Evolutionary conservation across 2,888 invertebrate genomes (phyloP), one percentile per base, ranked within the genome.

Genomic region (Micropterix aruncella): DNA sequence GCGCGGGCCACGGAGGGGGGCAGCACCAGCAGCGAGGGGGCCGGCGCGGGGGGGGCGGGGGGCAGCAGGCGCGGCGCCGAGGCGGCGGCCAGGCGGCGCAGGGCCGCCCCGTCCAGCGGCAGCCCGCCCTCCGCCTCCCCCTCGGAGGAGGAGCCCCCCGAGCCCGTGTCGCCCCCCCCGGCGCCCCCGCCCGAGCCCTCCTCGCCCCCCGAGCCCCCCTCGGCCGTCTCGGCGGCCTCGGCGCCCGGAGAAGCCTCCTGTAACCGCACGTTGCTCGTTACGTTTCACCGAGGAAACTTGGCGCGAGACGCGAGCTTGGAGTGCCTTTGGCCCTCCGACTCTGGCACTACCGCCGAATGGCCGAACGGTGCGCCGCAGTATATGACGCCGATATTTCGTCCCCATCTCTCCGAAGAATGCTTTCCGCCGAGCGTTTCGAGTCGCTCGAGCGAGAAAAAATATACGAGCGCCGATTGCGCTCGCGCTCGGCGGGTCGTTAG

Each of bases 81-180:
- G 58, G 54, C 61, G 57, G 56, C 52, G 56, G 69, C 66, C 53
- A 70, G 80, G 55, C 89, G 81, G 1, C 90, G 65, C 48, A 90
- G 70, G 4, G 88, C 83, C 16, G 88, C 88, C 14, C 89, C 88
- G 62, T 89, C 88, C 47, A 89, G 71, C 38, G 83, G 82, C 44
- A 83, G 79, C 3, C 83, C 84, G 57, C 87, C 85, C 42, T 80
- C 68, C 49, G 80, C 81, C 52, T 78, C 79, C 48, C 75, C 77
- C 57, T 79, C 71, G 39, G 68, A 71, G 19, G 65, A 74, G 48
- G 73, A 74, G 16, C 66, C 66, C 1, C 61, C 66, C 1, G 67
- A 56, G 3, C 69, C 73, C 0, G 70, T 66, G 9, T 70, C 72
- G 36, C 62, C 71, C n/a, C 65, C 67, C 41, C 62, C 65, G 40